A percentile compares a stretch with the other conserved stretches of the same genome.
These are phyloP conservation scores for Myrmecobius fasciatus DNA, from an alignment of 2,113 vertebrate genomes.

Conservation along the genomic window DNA sequence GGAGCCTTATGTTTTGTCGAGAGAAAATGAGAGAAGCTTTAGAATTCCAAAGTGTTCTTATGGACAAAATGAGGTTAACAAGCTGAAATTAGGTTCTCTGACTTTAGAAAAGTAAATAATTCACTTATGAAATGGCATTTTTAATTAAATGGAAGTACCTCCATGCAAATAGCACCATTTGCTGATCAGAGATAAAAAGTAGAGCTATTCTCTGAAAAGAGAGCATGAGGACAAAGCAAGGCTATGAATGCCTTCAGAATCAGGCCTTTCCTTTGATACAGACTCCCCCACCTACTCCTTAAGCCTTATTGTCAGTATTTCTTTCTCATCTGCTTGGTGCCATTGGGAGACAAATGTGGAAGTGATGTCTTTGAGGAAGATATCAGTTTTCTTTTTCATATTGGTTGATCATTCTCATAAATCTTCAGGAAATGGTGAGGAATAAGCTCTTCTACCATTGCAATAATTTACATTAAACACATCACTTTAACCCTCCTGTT, in stretches of 20 bases:
- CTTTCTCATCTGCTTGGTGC: slow-evolving; percentile 23
- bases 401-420: neutral
- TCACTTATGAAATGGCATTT: slow-evolving; percentile 45
- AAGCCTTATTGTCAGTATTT: neutral
- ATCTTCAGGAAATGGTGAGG: slow-evolving; percentile 27
- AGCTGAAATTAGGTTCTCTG: slow-evolving; percentile 58
- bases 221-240: slow-evolving; percentile 5
- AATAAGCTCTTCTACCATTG: slow-evolving; percentile 43
- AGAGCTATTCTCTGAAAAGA: slow-evolving; percentile 21
- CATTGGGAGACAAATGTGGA: neutral
- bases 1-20: slow-evolving; percentile 54
- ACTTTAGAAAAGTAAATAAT: slow-evolving; percentile 49
- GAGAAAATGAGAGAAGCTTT: slow-evolving; percentile 57
- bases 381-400: neutral
- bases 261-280: slow-evolving; percentile 12
- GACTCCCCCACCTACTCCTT: rapidly evolving
- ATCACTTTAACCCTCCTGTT: slow-evolving; percentile 28
- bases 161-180: slow-evolving; percentile 58
- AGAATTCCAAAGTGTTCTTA: slow-evolving; percentile 40
- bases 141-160: slow-evolving; percentile 55
- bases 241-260: neutral
- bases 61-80: slow-evolving; percentile 59
- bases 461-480: slow-evolving; percentile 31
- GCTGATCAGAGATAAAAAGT: slow-evolving; percentile 43
- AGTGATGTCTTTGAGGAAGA: slow-evolving; percentile 4